These are phyloP conservation scores for Aulostomus chinensis DNA, from an alignment of 2,797 vertebrate genomes.

Conservation along the genomic window DNA sequence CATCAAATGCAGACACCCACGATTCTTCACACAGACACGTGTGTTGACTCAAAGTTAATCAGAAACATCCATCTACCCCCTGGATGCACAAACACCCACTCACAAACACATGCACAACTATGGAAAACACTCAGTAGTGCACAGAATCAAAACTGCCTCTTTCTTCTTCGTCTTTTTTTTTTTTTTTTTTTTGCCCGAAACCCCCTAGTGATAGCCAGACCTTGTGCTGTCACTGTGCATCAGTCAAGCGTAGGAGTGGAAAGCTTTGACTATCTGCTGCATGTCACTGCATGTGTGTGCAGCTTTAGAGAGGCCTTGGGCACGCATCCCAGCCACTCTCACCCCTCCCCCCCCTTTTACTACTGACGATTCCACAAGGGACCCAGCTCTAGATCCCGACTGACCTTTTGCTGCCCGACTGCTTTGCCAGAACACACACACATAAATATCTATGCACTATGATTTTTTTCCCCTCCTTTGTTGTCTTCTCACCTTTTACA, in stretches of 20 bases:
- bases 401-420: conserved; percentile 35
- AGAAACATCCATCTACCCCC: conserved; percentile 40
- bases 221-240: conserved; percentile 62
- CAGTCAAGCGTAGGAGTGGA: conserved; percentile 62
- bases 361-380: conserved; percentile 22
- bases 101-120: conserved; percentile 15
- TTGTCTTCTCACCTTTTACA: conserved; percentile 20
- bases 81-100: conserved; percentile 12
- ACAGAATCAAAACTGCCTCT: conserved; percentile 46
- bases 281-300: conserved; percentile 54
- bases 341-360: conserved; percentile 7
- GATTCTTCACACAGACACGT: conserved; percentile 45
- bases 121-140: conserved; percentile 23
- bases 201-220: conserved; percentile 53
- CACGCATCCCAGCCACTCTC: conserved; percentile 19
- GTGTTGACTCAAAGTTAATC: conserved; percentile 57
- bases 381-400: conserved; percentile 21
- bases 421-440: conserved; percentile 24
- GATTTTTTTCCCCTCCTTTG: not conserved
- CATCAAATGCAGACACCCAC: conserved; percentile 45
- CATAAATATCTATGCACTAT: not conserved
- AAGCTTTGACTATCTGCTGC: conserved; percentile 65
- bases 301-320: conserved; percentile 49
- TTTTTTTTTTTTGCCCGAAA: conserved; percentile 31
- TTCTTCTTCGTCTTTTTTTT: too few species aligned